Conservation (phyloP, 1,140 invertebrate genomes). For the Pemphigus obesinymphae region DNA sequence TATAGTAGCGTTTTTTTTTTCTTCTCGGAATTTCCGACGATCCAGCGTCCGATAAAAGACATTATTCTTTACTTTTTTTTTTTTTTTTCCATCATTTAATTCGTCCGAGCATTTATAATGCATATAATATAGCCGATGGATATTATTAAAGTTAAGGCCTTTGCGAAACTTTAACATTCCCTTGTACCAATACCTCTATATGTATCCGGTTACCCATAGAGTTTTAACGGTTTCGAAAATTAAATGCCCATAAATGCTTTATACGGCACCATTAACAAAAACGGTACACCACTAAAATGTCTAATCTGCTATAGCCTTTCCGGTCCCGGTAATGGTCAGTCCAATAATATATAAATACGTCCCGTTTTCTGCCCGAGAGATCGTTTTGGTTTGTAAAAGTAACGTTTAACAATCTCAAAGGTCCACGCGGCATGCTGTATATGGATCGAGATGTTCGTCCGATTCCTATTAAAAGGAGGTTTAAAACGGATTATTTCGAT, state of each 20-base stretch:
- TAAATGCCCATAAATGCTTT: not conserved
- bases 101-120: not conserved
- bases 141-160: not conserved
- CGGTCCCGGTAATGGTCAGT: not conserved
- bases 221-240: not conserved
- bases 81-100: not conserved
- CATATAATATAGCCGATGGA: not conserved
- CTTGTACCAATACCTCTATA: too few relatives aligned
- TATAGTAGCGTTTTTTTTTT: not conserved
- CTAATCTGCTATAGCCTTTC: not conserved
- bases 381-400: too few relatives aligned
- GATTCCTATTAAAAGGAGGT: not conserved
- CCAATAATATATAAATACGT: not conserved
- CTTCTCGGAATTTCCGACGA: not conserved
- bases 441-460: too few relatives aligned
- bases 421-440: too few relatives aligned
- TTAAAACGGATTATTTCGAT: too few relatives aligned
- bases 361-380: not conserved
- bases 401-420: too few relatives aligned
- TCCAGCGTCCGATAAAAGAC: not conserved
- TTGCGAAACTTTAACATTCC: not conserved
- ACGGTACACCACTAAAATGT: not conserved
- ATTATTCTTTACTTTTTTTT: not conserved
- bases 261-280: not conserved
- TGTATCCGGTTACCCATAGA: not conserved